phyloP scores from a whole-genome alignment of 1,140 invertebrate genomes.

The Bombus terrestris region DNA sequence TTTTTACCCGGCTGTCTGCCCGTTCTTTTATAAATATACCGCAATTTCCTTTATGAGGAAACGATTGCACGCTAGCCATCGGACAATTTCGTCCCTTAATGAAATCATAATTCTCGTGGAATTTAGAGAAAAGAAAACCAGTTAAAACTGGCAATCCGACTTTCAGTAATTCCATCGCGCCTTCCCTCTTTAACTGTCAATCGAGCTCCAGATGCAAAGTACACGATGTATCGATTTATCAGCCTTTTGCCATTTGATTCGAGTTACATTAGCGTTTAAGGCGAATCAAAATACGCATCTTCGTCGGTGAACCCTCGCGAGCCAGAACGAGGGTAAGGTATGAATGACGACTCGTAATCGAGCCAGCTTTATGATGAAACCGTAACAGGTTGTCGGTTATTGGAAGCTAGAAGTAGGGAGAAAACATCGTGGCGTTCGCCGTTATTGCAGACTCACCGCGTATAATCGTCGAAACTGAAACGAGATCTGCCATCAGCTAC shows the following conservation, averaged over 20 bases:
- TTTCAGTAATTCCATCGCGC: background rate
- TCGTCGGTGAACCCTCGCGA: background rate
- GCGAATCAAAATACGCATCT: background rate
- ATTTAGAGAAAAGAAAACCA: background rate
- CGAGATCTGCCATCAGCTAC: conserved; percentile 47
- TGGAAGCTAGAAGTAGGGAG: conserved; percentile 29
- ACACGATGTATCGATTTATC: background rate
- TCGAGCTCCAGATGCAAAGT: background rate
- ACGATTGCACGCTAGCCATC: conserved; percentile 11
- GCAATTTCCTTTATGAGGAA: conserved; percentile 17
- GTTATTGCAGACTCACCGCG: conserved; percentile 65
- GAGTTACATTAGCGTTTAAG: background rate
- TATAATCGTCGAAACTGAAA: conserved; percentile 55
- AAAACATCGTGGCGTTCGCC: conserved; percentile 41
- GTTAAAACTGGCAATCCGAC: background rate
- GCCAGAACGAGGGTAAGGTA: background rate
- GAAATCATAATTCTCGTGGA: conserved; percentile 45
- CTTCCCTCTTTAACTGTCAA: background rate
- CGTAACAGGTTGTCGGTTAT: conserved; percentile 63
- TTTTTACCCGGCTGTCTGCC: background rate
- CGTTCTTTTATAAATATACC: conserved; percentile 39
- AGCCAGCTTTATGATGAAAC: conserved; percentile 52
- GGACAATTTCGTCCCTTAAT: conserved; percentile 30
- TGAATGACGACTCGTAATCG: conserved; percentile 21
- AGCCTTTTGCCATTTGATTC: no score